Evolutionary conservation across 2,797 vertebrate genomes (phyloP).

Genomic region (Macroramphosus scolopax): DNA sequence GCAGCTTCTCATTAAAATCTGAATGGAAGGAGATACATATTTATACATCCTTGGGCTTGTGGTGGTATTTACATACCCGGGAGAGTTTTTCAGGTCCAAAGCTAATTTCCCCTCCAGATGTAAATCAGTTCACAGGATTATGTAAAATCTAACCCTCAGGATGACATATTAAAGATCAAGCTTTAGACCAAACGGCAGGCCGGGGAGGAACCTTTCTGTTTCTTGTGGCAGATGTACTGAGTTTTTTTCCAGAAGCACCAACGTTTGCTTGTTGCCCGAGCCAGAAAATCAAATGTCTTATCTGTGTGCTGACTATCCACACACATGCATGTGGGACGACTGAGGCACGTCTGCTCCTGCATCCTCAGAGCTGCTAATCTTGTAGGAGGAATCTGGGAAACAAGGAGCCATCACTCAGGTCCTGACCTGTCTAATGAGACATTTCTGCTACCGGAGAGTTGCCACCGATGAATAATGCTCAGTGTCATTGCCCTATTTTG

Average conservation of each 20-base stretch:
- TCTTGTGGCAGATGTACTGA: constrained; percentile 18
- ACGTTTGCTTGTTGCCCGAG: constrained; percentile 59
- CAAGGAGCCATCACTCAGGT: constrained; percentile 64
- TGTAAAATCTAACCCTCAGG: constrained; percentile 36
- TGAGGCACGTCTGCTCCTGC: constrained; percentile 58
- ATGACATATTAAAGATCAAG: constrained; percentile 41
- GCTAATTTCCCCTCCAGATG: constrained; percentile 42
- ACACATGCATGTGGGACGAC: constrained; percentile 56
- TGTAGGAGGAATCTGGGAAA: constrained; percentile 56
- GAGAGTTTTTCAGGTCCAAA: constrained; percentile 54
- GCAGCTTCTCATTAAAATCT: constrained; percentile 9
- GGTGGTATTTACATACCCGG: constrained; percentile 38
- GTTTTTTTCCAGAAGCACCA: constrained; percentile 68
- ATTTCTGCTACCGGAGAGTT: constrained; percentile 48
- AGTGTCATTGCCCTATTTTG: constrained; percentile 37
- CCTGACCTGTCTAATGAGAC: constrained; percentile 66
- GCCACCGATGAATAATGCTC: constrained; percentile 51
- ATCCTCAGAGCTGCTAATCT: constrained; percentile 55
- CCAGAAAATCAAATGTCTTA: constrained; percentile 63
- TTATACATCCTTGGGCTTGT: constrained; percentile 27
- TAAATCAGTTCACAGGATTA: constrained; percentile 31
- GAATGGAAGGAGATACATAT: constrained; percentile 29
- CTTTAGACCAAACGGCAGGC: constrained; percentile 5
- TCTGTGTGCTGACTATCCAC: constrained; percentile 57
- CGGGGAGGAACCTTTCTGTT: constrained; percentile 25